Evolutionary conservation across 2,113 vertebrate species (phyloP).

Genomic region (Toxotes jaculatrix): DNA sequence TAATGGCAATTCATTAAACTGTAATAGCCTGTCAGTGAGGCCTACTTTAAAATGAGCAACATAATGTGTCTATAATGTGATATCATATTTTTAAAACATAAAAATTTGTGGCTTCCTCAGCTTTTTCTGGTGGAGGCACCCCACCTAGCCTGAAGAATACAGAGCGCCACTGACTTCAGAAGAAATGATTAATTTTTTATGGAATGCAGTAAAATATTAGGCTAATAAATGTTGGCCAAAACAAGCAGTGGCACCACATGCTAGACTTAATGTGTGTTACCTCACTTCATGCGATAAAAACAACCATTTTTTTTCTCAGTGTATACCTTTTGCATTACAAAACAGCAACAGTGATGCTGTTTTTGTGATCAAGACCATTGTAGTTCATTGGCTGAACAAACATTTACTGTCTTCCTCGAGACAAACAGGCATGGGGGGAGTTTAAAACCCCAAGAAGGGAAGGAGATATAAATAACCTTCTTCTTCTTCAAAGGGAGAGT

Average conservation of each 20-base stretch:
- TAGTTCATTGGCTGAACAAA: not conserved
- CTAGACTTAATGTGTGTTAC: too few relatives aligned
- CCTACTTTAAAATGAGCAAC: not conserved
- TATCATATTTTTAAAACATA: not conserved
- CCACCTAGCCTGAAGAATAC: not conserved
- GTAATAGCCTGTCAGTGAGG: not conserved
- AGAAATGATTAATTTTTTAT: not conserved
- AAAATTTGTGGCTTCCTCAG: too few relatives aligned
- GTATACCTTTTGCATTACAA: not conserved
- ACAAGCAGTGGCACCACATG: not conserved
- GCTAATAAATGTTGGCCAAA: not conserved
- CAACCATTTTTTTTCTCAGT: not conserved
- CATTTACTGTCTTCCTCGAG: conserved; percentile 5
- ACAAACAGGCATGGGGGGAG: conserved; percentile 7
- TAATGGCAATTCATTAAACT: not conserved
- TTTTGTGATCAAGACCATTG: not conserved
- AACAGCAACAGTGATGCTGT: not conserved
- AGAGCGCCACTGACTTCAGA: not conserved
- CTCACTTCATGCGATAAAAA: too few relatives aligned
- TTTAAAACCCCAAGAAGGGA: not conserved
- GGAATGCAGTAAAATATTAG: not conserved
- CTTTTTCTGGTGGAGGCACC: too few relatives aligned
- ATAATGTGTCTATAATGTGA: not conserved
- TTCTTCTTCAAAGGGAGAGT: conserved; percentile 45
- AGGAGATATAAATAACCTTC: conserved; percentile 52